phyloP scores from a whole-genome alignment of 37 sponge, comb jelly and placozoan species.

The Corticium candelabrum region DNA sequence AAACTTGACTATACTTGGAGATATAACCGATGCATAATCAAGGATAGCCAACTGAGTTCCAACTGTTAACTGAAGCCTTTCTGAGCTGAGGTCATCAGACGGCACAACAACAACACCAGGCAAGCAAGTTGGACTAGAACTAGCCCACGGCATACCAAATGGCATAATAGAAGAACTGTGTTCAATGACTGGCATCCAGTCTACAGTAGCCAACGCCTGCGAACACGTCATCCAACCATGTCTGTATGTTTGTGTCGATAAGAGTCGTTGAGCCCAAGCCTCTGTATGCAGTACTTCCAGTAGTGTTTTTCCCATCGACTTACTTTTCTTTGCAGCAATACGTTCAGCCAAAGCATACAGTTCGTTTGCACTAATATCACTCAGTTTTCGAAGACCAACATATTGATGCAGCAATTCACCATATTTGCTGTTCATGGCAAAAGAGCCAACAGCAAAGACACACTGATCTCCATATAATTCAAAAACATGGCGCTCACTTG shows the following conservation, averaged over 20 bases:
- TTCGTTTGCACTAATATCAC: not conserved
- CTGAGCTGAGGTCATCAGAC: not conserved
- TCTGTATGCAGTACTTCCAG: not conserved
- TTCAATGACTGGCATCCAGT: not conserved
- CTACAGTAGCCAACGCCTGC: slow-evolving; percentile 36
- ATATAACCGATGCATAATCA: not conserved
- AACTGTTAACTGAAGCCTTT: too few species aligned
- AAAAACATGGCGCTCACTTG: not conserved
- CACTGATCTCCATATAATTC: not conserved
- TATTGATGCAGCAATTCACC: not conserved
- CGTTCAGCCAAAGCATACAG: not conserved
- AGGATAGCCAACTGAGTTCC: not conserved
- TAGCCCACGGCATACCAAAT: not conserved
- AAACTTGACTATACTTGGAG: not conserved
- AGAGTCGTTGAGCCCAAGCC: not conserved
- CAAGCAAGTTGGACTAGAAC: not conserved
- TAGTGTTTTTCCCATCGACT: not conserved
- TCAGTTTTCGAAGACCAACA: not conserved
- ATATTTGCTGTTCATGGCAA: not conserved
- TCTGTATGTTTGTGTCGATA: too few species aligned
- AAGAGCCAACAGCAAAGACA: not conserved
- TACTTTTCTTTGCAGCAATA: not conserved
- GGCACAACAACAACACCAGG: not conserved
- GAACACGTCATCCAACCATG: too few species aligned
- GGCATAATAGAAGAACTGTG: not conserved